Evolutionary conservation across 2,888 invertebrate genomes (phyloP).

Genomic region (Frankliniella intonsa): DNA sequence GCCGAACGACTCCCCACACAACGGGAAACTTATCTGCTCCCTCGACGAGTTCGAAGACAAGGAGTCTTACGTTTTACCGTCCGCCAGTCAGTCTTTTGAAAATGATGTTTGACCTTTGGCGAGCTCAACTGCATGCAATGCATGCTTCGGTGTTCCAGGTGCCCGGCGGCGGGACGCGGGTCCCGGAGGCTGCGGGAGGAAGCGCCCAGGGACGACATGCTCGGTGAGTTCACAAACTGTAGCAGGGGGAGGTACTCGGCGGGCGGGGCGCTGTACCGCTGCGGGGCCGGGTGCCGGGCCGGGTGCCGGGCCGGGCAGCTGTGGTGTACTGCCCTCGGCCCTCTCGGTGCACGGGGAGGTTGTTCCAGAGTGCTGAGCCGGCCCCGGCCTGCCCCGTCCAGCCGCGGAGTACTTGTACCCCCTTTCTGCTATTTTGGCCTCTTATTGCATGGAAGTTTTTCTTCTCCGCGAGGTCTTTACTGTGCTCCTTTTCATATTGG

Average conservation of each 20-base stretch:
- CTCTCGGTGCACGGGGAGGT: too few relatives aligned
- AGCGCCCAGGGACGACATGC: too few relatives aligned
- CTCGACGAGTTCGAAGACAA: too few relatives aligned
- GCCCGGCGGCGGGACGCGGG: neutral
- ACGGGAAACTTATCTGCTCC: too few relatives aligned
- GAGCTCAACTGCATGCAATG: neutral
- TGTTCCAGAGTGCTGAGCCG: too few relatives aligned
- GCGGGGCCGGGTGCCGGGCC: neutral
- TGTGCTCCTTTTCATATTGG: neutral
- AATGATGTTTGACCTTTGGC: neutral
- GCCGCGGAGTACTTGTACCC: too few relatives aligned
- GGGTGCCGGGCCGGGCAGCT: too few relatives aligned
- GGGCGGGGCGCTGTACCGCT: neutral
- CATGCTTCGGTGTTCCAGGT: neutral
- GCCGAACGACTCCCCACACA: too few relatives aligned
- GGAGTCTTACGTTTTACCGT: neutral
- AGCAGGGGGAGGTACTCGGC: neutral
- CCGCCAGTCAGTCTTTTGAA: neutral
- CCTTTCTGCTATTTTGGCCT: neutral
- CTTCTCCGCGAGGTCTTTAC: neutral
- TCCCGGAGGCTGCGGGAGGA: neutral
- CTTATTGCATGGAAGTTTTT: constrained; percentile 5
- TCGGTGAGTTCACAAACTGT: neutral
- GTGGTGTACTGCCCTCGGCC: too few relatives aligned
- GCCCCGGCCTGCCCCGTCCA: too few relatives aligned